Conservation (phyloP, 2,888 invertebrate genomes). For the Zaprionus bogoriensis region DNA sequence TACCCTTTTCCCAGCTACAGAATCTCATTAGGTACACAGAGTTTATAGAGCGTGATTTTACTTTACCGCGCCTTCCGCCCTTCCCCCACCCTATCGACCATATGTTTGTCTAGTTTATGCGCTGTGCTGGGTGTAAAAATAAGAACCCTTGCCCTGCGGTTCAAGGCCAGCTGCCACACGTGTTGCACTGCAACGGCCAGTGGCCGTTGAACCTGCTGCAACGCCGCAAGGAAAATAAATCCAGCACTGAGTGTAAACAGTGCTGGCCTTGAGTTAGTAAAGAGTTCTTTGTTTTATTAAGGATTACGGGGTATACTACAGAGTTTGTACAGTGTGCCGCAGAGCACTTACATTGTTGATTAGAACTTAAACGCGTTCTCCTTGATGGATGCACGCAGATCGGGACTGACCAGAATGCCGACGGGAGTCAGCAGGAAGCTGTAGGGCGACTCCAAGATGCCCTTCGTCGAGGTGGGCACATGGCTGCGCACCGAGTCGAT, state of each 20-base stretch:
- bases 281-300: too few species aligned
- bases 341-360: too few species aligned
- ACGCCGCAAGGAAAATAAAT: too few species aligned
- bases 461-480: not conserved
- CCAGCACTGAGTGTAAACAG: too few species aligned
- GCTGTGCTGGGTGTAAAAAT: not conserved
- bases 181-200: too few species aligned
- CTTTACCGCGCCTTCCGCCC: not conserved
- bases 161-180: not conserved
- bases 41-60: not conserved
- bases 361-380: not conserved
- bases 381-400: not conserved
- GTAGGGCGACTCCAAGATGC: not conserved
- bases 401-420: not conserved
- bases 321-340: too few species aligned
- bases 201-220: too few species aligned
- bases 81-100: not conserved
- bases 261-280: too few species aligned
- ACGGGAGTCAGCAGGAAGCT: not conserved
- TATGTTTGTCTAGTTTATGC: not conserved
- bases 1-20: too few species aligned
- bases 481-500: not conserved
- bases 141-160: not conserved
- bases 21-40: not conserved
- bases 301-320: too few species aligned